Conservation (phyloP, 2,888 invertebrate species). For the Brenthis hecate region DNA sequence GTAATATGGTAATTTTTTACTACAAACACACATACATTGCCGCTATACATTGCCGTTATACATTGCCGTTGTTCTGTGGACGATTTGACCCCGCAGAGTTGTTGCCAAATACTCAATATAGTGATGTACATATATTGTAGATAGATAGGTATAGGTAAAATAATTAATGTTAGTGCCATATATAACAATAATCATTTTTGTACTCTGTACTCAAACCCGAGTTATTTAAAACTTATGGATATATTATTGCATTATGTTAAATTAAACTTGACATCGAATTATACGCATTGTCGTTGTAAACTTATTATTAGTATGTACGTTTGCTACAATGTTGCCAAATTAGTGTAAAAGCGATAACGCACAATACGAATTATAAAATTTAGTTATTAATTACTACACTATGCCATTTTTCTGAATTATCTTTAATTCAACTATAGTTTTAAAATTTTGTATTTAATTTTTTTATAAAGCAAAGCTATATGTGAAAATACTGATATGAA, state of each 20-base stretch:
- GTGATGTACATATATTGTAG: constrained; percentile 70
- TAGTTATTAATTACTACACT: constrained; percentile 5
- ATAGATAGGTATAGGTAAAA: constrained; percentile 59
- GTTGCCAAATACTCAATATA: constrained; percentile 62
- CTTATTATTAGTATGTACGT: neutral
- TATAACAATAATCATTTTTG: constrained; percentile 61
- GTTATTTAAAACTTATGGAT: constrained; percentile 40
- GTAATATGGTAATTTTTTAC: constrained; percentile 32
- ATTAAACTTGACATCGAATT: constrained; percentile 23
- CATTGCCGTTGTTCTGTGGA: constrained; percentile 19
- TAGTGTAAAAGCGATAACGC: constrained; percentile 12
- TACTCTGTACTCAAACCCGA: constrained; percentile 53
- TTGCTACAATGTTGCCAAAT: constrained; percentile 11
- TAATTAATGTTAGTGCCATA: constrained; percentile 58
- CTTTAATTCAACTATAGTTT: neutral
- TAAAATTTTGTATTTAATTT: neutral
- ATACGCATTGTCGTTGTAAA: constrained; percentile 17
- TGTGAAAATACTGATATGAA: neutral
- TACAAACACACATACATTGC: constrained; percentile 22
- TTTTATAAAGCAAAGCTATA: constrained; percentile 4
- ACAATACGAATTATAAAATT: constrained; percentile 9
- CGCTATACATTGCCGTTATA: constrained; percentile 8
- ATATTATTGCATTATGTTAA: constrained; percentile 32
- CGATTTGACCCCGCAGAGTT: constrained; percentile 41
- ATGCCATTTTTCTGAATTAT: constrained; percentile 11